Conservation (phyloP, 2,888 invertebrate species). For the Belgica antarctica region DNA sequence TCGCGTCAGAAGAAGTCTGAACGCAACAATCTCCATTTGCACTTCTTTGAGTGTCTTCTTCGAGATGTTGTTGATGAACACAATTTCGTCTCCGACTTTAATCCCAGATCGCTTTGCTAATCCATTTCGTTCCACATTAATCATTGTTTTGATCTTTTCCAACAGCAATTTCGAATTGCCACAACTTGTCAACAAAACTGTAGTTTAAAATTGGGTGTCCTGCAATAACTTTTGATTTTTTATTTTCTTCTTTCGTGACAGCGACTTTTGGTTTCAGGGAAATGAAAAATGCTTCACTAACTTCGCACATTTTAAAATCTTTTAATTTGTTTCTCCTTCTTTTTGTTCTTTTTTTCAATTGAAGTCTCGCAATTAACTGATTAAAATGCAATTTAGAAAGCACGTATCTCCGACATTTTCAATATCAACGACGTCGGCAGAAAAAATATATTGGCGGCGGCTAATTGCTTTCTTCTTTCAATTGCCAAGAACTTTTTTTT, state of each 20-base stretch:
- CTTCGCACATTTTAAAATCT: slow-evolving; percentile 39
- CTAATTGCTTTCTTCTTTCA: slow-evolving; percentile 1
- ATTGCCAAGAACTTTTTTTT: neutral
- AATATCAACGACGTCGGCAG: neutral
- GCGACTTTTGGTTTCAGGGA: slow-evolving; percentile 12
- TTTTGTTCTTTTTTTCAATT: no score
- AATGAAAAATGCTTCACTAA: slow-evolving; percentile 26
- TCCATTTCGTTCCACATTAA: slow-evolving; percentile 27
- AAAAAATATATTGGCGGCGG: slow-evolving; percentile 13
- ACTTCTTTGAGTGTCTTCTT: slow-evolving; percentile 13
- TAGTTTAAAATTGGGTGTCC: slow-evolving; percentile 5
- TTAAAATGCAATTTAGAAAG: neutral
- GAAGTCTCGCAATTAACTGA: slow-evolving; percentile 4
- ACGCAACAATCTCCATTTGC: slow-evolving; percentile 28
- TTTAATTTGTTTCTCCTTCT: no score
- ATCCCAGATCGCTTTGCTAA: slow-evolving; percentile 33
- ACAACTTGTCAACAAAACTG: slow-evolving; percentile 38
- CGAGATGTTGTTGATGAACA: slow-evolving; percentile 10
- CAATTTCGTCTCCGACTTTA: slow-evolving; percentile 37
- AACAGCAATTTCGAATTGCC: slow-evolving; percentile 29
- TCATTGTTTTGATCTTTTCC: slow-evolving; percentile 29
- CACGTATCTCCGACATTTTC: neutral
- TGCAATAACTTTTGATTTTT: neutral
- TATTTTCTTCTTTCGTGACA: neutral
- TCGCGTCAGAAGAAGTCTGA: no score